These are phyloP conservation scores for Arrhamphus sclerolepis DNA, from an alignment of 2,797 vertebrate genomes.

Conservation along the genomic window DNA sequence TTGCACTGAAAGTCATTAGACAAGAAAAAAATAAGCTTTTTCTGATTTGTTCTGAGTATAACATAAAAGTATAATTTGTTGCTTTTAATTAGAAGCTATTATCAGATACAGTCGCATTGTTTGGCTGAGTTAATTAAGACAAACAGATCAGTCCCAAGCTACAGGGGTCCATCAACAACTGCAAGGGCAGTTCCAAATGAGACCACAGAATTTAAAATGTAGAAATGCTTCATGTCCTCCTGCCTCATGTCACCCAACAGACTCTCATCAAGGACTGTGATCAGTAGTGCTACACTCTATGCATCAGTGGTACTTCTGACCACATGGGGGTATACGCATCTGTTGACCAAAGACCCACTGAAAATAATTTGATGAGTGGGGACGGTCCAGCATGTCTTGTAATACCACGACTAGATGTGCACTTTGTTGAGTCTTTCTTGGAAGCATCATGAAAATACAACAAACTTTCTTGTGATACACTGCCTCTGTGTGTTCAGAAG, in stretches of 20 bases:
- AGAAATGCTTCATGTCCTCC: slow-evolving; percentile 11
- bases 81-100: no score
- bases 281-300: no score
- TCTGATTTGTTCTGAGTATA: slow-evolving; percentile 14
- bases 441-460: not conserved
- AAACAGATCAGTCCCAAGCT: slow-evolving; percentile 47
- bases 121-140: slow-evolving; percentile 36
- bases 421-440: no score
- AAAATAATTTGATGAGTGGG: no score
- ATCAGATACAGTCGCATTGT: slow-evolving; percentile 40
- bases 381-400: no score
- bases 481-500: not conserved
- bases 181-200: slow-evolving; percentile 16
- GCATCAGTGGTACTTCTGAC: no score
- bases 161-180: slow-evolving; percentile 12
- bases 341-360: no score
- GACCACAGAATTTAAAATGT: slow-evolving; percentile 10
- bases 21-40: slow-evolving; percentile 4
- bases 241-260: no score
- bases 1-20: slow-evolving; percentile 1
- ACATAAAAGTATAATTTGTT: not conserved
- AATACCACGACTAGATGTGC: no score
- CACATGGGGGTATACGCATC: no score
- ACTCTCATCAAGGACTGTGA: no score
- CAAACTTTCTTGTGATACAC: no score